Base-by-base conservation (phyloP, 2,888 invertebrate genomes). In the Thelaira solivaga region DNA sequence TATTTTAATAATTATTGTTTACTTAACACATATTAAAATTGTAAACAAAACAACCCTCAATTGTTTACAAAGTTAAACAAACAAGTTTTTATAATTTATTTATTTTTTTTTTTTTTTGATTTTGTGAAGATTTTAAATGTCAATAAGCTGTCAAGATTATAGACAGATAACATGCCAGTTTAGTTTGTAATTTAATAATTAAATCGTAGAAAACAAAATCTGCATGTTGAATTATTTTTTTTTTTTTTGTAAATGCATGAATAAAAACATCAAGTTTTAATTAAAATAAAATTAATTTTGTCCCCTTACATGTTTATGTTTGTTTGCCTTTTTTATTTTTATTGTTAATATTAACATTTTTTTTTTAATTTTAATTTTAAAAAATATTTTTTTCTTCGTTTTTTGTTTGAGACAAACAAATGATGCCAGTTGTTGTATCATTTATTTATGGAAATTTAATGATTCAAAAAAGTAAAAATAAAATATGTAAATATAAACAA, bases 111-210 rank as follows among this genome's bases (percentile, higher is more conserved):
- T n/a, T n/a, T n/a, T n/a, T n/a, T n/a, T n/a, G n/a, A n/a, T n/a
- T 47, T 24, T 24, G 5, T 47, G 13, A 8, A n/a, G 2, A 16
- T 36, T 53, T 36, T 59, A 26, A 36, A 73, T 78, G 69, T 73
- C 69, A 73, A 59, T 78, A 69, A 73, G 69, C 45, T 78, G 77
- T 73, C 77, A 69, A 64, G 57, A 78, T 73, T 73, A 73, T 69
- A 73, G 77, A 78, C 69, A 69, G 73, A 61, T 73, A 78, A 78
- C 77, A 73, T 59, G 77, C 64, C 68, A 69, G 51, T 45, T n/a
- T 69, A 45, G 62, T 69, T 59, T 59, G 67, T 68, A 57, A 64
- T 53, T 61, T 51, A 61, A 61, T 74, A 67, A 74, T 74, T 74
- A 67, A 59, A 59, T 51, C 10, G n/a, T 36, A 47, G 43, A 26